Conservation (phyloP, 1,140 invertebrate genomes). For the Meloidogyne exigua region DNA sequence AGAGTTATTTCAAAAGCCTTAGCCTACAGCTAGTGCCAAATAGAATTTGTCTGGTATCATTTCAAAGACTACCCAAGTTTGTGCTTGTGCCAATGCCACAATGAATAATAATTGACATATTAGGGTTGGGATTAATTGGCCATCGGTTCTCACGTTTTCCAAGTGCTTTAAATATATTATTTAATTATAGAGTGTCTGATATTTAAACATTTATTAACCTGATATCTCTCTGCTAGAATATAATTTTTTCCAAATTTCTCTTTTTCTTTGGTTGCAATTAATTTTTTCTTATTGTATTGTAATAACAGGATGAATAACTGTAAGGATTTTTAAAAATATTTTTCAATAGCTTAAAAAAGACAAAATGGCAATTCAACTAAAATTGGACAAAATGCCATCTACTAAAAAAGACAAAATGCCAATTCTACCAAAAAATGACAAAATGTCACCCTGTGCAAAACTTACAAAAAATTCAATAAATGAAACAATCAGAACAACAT, state of each 20-base stretch:
- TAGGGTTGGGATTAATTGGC: background rate
- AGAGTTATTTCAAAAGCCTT: background rate
- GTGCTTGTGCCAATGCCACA: background rate
- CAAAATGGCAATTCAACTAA: no score
- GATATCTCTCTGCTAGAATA: background rate
- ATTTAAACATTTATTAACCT: background rate
- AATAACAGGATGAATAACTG: background rate
- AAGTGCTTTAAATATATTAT: background rate
- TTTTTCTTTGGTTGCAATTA: background rate
- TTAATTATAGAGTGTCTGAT: no score
- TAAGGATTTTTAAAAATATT: background rate
- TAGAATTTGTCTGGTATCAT: conserved; percentile 2
- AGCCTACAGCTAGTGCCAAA: background rate
- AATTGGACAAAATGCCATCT: no score
- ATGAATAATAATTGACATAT: conserved; percentile 5
- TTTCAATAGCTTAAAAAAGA: no score
- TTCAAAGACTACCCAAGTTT: background rate
- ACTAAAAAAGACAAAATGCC: no score
- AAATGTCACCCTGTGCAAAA: background rate
- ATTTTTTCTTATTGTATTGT: background rate
- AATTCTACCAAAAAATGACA: no score
- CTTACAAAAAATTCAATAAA: conserved; percentile 2
- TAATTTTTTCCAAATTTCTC: background rate
- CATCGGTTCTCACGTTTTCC: background rate
- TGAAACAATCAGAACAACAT: background rate